Evolutionary conservation across 2,113 vertebrate genomes (phyloP), one percentile per base, ranked within the genome.

Genomic region (Aegotheles bennettii): DNA sequence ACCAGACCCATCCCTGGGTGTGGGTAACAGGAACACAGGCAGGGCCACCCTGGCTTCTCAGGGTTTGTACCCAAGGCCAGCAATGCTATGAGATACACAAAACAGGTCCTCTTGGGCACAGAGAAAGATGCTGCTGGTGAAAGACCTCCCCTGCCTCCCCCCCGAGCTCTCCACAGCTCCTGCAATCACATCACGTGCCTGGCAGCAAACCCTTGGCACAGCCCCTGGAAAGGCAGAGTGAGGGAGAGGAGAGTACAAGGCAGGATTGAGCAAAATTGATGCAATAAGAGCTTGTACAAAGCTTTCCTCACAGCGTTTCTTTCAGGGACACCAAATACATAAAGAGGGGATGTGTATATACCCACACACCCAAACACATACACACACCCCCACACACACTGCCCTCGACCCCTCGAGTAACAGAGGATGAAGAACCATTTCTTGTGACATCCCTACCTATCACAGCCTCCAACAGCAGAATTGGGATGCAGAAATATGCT

Each of bases 11-110:
- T 69, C 51, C 67, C 45, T 16, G 33, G 68, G 60, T 10, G 51
- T 11, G 3, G 1, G 6, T 45, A n/a, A 31, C 11, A 59, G 71
- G 26, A 14, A 56, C 0, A 15, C 65, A 38, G 71, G 40, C 65
- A 82, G 60, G 15, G n/a, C 56, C 35, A 3, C 18, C 1, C 2
- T 0, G 7, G 16, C 43, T 50, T 3, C 16, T 31, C 57, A 40
- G 43, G 36, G 23, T 35, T 75, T 50, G 50, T 16, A 80, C 73
- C 51, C 54, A 10, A 31, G 73, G 78, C 77, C 73, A 76, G 84
- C 36, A 86, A 28, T 0, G 2, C 60, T 11, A 6, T 2, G 6
- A 0, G 3, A 47, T 53, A 83, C 45, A 35, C 19, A 23, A 33
- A 57, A 65, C 2, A 26, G 45, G 29, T 51, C 47, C 83, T 77